Evolutionary conservation across 2,888 invertebrate species (phyloP).

Genomic region (Corythucha ciliata): DNA sequence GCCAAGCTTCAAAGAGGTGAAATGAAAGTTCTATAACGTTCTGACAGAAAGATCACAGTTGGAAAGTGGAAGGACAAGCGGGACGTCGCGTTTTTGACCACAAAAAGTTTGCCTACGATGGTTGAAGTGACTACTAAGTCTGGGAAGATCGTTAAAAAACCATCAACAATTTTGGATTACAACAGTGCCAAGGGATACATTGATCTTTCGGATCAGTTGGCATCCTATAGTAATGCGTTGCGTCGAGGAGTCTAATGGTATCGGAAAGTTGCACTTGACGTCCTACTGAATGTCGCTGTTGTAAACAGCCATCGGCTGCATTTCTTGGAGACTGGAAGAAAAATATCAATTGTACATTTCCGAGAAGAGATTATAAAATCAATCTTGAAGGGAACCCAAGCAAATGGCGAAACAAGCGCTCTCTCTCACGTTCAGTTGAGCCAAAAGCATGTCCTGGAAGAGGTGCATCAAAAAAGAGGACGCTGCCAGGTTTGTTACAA

Average conservation of each 20-base stretch:
- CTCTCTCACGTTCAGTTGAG: too few relatives aligned
- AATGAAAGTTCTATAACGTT: not conserved
- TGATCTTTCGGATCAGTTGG: conserved; percentile 15
- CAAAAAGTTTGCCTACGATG: conserved; percentile 7
- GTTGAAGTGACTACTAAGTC: not conserved
- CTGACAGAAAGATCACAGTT: not conserved
- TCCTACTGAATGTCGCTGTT: conserved; percentile 8
- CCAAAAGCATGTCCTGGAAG: not conserved
- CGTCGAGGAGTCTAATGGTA: conserved; percentile 13
- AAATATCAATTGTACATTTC: conserved; percentile 3
- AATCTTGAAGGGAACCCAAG: too few relatives aligned
- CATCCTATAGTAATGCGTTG: conserved; percentile 3
- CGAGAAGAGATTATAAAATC: not conserved
- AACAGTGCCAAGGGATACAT: conserved; percentile 7
- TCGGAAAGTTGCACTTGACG: conserved; percentile 5
- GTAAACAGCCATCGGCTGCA: conserved; percentile 4
- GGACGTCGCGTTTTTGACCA: conserved; percentile 11
- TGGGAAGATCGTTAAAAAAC: conserved; percentile 2
- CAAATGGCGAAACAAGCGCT: too few relatives aligned
- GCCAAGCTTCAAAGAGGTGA: conserved; percentile 8
- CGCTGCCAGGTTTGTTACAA: conserved; percentile 2
- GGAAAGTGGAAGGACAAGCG: conserved; percentile 17
- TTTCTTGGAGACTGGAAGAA: not conserved
- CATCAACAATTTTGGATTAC: too few relatives aligned
- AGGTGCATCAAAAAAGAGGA: not conserved